phyloP scores from a whole-genome alignment of 1,140 invertebrate genomes.

The Pararge aegeria region DNA sequence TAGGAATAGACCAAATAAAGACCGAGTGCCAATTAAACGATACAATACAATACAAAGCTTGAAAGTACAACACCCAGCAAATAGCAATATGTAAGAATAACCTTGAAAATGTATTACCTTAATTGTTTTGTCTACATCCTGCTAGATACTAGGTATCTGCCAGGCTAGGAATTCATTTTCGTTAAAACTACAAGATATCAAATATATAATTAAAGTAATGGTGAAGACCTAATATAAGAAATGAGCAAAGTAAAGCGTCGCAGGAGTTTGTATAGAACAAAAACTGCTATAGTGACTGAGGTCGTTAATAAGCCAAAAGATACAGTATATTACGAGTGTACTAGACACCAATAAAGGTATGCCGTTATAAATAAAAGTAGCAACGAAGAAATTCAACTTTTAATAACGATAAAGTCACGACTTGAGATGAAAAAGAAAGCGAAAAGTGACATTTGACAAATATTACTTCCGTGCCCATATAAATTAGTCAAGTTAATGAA shows the following conservation, averaged over 20 bases:
- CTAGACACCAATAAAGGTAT: not conserved
- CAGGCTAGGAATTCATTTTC: too few relatives aligned
- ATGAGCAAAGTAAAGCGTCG: too few relatives aligned
- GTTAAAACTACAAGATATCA: too few relatives aligned
- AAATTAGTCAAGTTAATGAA: conserved; percentile 6
- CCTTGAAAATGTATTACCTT: too few relatives aligned
- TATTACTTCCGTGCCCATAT: not conserved
- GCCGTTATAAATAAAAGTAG: not conserved
- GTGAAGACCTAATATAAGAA: too few relatives aligned
- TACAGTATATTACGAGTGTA: not conserved
- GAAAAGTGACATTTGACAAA: conserved; percentile 7
- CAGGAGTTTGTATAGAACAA: too few relatives aligned
- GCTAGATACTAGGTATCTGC: too few relatives aligned
- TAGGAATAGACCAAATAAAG: not conserved
- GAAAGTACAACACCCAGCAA: too few relatives aligned
- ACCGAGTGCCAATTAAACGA: not conserved
- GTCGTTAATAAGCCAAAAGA: not conserved
- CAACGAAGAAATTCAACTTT: not conserved
- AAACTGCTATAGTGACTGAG: too few relatives aligned
- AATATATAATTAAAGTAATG: too few relatives aligned
- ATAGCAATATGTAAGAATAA: too few relatives aligned
- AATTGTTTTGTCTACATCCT: too few relatives aligned
- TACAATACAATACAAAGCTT: not conserved
- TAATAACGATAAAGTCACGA: conserved; percentile 7
- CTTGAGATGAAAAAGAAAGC: conserved; percentile 3